These are phyloP conservation scores for Liparis tanakae DNA, from an alignment of 2,797 vertebrate genomes.

Conservation along the genomic window DNA sequence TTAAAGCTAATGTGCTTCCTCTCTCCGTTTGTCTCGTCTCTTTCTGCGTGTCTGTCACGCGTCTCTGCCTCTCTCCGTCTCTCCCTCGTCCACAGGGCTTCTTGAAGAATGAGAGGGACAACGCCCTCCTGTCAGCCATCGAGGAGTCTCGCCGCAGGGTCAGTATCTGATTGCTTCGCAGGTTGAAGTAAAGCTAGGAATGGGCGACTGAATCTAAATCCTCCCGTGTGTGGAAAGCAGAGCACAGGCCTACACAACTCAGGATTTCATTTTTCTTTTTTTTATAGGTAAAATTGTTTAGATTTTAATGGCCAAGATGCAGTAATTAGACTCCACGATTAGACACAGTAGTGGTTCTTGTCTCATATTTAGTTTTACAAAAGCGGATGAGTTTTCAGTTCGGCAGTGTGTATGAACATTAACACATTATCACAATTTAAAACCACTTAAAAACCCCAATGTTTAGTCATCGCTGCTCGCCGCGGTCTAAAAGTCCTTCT, in stretches of 20 bases:
- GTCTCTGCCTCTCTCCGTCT: conserved; percentile 23
- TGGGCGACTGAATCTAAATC: conserved; percentile 7
- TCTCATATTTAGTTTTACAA: conserved; percentile 14
- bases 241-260: background rate
- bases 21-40: conserved; percentile 22
- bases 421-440: conserved; percentile 5
- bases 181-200: background rate
- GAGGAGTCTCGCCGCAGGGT: conserved; percentile 98
- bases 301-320: background rate
- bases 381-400: conserved; percentile 6
- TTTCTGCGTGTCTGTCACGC: conserved; percentile 5
- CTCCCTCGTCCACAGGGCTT: conserved; percentile 86
- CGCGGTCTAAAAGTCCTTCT: conserved; percentile 68
- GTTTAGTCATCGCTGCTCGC: conserved; percentile 47
- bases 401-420: conserved; percentile 3
- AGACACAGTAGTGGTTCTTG: background rate
- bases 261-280: background rate
- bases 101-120: conserved; percentile 98
- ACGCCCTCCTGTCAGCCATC: conserved; percentile 95
- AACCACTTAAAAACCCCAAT: conserved; percentile 33
- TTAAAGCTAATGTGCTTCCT: conserved; percentile 24
- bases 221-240: background rate
- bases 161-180: conserved; percentile 65
- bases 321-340: background rate
- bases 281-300: background rate